Base-by-base conservation (phyloP, 2,888 invertebrate species). In the Caradrina kadenii region DNA sequence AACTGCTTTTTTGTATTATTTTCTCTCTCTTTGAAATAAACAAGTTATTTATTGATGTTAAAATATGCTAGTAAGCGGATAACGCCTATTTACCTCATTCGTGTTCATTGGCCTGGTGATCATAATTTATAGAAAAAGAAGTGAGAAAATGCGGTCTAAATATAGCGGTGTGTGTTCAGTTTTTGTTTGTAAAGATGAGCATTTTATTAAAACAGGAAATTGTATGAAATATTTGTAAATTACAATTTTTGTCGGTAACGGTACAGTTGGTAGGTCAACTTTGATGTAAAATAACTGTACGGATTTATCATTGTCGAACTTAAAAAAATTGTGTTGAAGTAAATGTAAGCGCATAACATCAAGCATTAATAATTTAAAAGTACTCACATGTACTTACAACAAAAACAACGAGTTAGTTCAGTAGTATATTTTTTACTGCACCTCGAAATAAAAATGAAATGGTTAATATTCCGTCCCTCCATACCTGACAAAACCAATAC, bases 71-170 rank as follows among this genome's bases (percentile, higher is more conserved):
- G 70, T 63, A 50, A 68, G 31, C 63, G 68, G 84, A 79, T 84
- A 79, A 71, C 55, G 63, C 66, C 68, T 85, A 83, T 87, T 86
- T 79, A 86, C 79, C 76, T 83, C 71, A 82, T 87, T 87, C 86
- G 64, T 81, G 88, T 79, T 80, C 87, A 78, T 66, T 85, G 78
- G 72, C 54, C 54, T 79, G 87, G 73, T 56, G 67, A 63, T 71
- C 81, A 86, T 88, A 86, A 87, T 87, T 85, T 76, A 83, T 73
- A 74, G 79, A 79, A 81, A 83, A 87, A 74, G 79, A 69, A 69
- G 72, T 66, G 71, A 75, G 65, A 63, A 76, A 55, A 48, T 45
- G 60, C 52, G 4, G 19, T 59, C 53, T 21, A 45, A 61, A 49
- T 66, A 31, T 42, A 62, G 11, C 31, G 55, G 17, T 50, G 19